A percentile compares a stretch with the other conserved stretches of the same genome.
These are phyloP conservation scores for Melanchra persicariae DNA, from an alignment of 2,888 invertebrate genomes.

Conservation along the genomic window DNA sequence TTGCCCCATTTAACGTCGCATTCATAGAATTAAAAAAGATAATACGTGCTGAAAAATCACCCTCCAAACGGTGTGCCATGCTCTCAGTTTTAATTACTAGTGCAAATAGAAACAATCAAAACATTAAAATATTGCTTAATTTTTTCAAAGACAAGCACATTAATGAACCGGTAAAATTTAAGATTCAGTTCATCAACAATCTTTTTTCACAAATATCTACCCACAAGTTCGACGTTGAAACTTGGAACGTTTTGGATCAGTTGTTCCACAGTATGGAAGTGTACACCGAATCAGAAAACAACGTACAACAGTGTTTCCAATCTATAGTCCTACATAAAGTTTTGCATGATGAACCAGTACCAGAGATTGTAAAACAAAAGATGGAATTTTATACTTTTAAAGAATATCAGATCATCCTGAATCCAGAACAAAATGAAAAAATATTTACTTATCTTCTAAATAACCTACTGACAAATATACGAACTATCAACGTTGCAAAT, in stretches of 20 bases:
- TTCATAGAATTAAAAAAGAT: conserved; percentile 76
- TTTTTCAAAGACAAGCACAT: conserved; percentile 79
- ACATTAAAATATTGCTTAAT: conserved; percentile 74
- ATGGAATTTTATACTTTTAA: conserved; percentile 67
- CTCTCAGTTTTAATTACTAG: conserved; percentile 73
- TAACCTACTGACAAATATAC: conserved; percentile 28
- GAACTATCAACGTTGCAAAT: conserved; percentile 49
- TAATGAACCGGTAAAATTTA: conserved; percentile 82
- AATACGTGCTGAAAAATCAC: conserved; percentile 75
- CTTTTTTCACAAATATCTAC: conserved; percentile 71
- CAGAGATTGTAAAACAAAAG: conserved; percentile 70
- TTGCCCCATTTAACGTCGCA: conserved; percentile 77
- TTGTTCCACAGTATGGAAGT: conserved; percentile 83
- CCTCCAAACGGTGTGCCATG: conserved; percentile 75
- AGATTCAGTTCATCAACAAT: conserved; percentile 76
- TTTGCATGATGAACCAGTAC: conserved; percentile 64
- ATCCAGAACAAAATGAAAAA: conserved; percentile 71
- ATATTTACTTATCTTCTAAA: conserved; percentile 78
- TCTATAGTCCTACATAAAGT: conserved; percentile 74
- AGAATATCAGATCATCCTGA: conserved; percentile 67
- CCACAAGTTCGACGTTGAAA: conserved; percentile 70
- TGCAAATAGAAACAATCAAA: conserved; percentile 69
- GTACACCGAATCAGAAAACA: conserved; percentile 76
- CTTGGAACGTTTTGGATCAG: conserved; percentile 79
- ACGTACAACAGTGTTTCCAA: conserved; percentile 75